Conservation (phyloP, 2,888 invertebrate genomes). For the Chymomyza fuscimana region DNA sequence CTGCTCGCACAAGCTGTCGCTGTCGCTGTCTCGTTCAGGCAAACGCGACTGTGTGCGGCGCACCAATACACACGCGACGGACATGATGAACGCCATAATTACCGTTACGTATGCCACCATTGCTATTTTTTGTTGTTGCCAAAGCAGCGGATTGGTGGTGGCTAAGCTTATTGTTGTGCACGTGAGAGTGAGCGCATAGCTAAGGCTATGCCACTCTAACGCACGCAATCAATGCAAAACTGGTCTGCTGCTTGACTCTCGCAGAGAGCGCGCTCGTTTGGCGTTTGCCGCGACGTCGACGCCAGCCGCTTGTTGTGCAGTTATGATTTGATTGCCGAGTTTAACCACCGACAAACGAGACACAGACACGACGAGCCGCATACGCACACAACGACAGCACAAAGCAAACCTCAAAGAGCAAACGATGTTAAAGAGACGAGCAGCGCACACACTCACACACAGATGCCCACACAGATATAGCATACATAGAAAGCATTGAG, state of each 20-base stretch:
- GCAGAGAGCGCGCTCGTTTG: constrained; percentile 24
- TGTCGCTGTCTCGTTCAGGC: constrained; percentile 47
- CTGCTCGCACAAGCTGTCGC: constrained; percentile 11
- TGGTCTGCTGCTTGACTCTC: constrained; percentile 42
- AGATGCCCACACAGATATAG: background rate
- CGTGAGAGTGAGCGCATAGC: constrained; percentile 35
- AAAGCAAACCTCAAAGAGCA: constrained; percentile 44
- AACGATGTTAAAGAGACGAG: constrained; percentile 59
- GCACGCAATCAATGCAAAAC: constrained; percentile 23
- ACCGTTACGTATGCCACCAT: constrained; percentile 78
- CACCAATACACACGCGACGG: constrained; percentile 31
- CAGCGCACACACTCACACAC: constrained; percentile 30
- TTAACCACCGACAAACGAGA: constrained; percentile 78
- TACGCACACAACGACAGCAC: constrained; percentile 6
- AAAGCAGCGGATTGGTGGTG: constrained; percentile 65
- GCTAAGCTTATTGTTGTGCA: constrained; percentile 16
- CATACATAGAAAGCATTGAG: constrained; percentile 1
- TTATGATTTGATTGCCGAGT: constrained; percentile 74
- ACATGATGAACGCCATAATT: constrained; percentile 79
- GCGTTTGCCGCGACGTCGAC: constrained; percentile 12
- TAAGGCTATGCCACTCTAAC: constrained; percentile 29
- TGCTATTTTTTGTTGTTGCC: constrained; percentile 69
- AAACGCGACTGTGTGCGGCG: background rate
- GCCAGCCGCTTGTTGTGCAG: constrained; percentile 50
- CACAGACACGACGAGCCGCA: constrained; percentile 61